Percentiles rank a stretch among this genome's conserved stretches.
Evolutionary conservation across 2,888 invertebrate species (phyloP).

Genomic region (Lypha dubia): DNA sequence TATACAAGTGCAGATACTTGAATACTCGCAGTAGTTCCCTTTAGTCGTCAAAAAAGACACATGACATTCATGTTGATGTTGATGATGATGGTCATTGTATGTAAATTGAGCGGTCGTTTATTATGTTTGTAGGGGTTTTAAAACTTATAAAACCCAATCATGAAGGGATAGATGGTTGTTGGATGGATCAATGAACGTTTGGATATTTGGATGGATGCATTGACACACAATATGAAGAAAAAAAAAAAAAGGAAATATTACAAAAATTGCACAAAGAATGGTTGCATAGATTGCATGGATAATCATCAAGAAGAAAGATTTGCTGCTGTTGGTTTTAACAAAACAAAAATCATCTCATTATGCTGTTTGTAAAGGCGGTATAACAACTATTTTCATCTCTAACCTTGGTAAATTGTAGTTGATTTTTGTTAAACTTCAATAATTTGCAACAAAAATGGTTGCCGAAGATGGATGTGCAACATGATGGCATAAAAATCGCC

Average conservation of each 20-base stretch:
- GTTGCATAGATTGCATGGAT: conserved; percentile 55
- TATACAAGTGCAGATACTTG: conserved; percentile 58
- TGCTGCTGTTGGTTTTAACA: conserved; percentile 73
- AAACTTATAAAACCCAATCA: conserved; percentile 61
- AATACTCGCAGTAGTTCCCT: conserved; percentile 62
- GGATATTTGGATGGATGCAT: conserved; percentile 40
- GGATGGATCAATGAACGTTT: conserved; percentile 55
- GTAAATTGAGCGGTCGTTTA: conserved; percentile 80
- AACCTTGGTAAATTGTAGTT: conserved; percentile 59
- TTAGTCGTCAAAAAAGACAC: conserved; percentile 70
- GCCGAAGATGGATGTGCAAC: conserved; percentile 52
- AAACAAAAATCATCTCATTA: conserved; percentile 68
- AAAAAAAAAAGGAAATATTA: not conserved
- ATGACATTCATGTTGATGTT: conserved; percentile 74
- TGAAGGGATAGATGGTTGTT: conserved; percentile 54
- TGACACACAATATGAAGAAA: conserved; percentile 17
- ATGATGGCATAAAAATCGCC: conserved; percentile 65
- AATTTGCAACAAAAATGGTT: conserved; percentile 71
- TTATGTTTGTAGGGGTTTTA: conserved; percentile 69
- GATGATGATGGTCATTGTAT: conserved; percentile 81
- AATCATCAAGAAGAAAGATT: conserved; percentile 80
- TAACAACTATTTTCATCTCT: conserved; percentile 19
- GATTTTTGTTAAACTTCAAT: conserved; percentile 74
- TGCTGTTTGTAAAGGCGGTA: conserved; percentile 65
- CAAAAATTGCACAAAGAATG: no score